These are phyloP conservation scores for Otocyon megalotis DNA, from an alignment of 2,113 vertebrate genomes.

Conservation along the genomic window DNA sequence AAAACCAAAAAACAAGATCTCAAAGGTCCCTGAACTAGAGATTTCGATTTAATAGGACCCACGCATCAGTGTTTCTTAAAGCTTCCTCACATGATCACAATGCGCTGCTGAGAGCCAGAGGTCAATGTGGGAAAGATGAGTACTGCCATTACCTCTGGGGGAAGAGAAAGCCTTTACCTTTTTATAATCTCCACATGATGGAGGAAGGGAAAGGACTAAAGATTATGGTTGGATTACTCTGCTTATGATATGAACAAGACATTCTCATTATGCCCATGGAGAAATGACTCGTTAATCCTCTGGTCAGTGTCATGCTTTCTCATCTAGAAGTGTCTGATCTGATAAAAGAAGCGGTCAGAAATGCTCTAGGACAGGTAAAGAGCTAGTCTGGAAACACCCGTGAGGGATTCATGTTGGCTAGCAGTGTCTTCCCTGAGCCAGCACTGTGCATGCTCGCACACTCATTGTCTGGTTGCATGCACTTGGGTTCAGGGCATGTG, in stretches of 20 bases:
- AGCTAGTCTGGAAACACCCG: background rate
- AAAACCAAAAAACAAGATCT: background rate
- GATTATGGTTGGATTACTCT: background rate
- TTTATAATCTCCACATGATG: background rate
- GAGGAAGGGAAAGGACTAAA: background rate
- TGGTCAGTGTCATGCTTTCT: background rate
- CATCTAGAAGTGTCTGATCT: background rate
- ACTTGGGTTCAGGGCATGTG: conserved; percentile 16
- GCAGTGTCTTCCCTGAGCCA: background rate
- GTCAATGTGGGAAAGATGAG: conserved; percentile 1
- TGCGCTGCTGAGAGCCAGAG: background rate
- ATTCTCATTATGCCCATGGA: background rate
- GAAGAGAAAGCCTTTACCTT: conserved; percentile 9
- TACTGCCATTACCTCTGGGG: background rate
- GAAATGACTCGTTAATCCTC: conserved; percentile 6
- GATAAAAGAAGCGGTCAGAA: background rate
- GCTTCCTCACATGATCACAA: background rate
- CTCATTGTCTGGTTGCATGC: background rate
- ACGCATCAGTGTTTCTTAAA: background rate
- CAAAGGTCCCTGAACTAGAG: background rate
- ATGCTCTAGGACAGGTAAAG: background rate
- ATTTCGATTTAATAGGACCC: background rate
- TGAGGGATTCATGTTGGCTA: background rate
- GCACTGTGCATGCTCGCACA: background rate
- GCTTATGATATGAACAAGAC: conserved; percentile 14